Evolutionary conservation across 1,140 invertebrate genomes (phyloP).

Genomic region (Drosophila triauraria): DNA sequence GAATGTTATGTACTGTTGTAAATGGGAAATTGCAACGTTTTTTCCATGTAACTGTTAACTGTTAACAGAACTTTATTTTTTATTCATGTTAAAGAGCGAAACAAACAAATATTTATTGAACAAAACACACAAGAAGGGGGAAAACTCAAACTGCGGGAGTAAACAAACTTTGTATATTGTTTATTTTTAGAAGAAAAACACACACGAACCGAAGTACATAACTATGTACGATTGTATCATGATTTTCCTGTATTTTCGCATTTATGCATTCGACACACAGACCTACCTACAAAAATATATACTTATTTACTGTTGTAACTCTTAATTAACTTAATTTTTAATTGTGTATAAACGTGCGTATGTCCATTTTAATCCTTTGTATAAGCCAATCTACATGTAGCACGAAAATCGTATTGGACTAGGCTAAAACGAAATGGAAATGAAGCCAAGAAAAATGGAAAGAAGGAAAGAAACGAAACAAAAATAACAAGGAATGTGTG

Average conservation of each 20-base stretch:
- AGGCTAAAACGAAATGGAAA: slow-evolving; percentile 33
- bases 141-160: slow-evolving; percentile 40
- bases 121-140: neutral
- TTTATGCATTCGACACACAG: slow-evolving; percentile 75
- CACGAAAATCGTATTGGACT: slow-evolving; percentile 47
- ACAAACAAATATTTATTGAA: slow-evolving; percentile 57
- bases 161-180: slow-evolving; percentile 46
- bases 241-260: slow-evolving; percentile 74
- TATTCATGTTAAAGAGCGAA: slow-evolving; percentile 62
- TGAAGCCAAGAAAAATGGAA: slow-evolving; percentile 15
- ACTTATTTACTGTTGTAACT: slow-evolving; percentile 67
- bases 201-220: slow-evolving; percentile 22
- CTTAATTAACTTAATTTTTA: slow-evolving; percentile 75
- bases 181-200: slow-evolving; percentile 40
- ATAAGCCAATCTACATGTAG: slow-evolving; percentile 41
- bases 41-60: slow-evolving; percentile 52
- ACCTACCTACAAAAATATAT: slow-evolving; percentile 41
- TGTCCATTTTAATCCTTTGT: slow-evolving; percentile 74
- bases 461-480: slow-evolving; percentile 27
- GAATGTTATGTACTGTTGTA: slow-evolving; percentile 70
- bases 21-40: slow-evolving; percentile 37
- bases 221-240: slow-evolving; percentile 22
- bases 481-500: slow-evolving; percentile 22
- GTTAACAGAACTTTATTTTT: slow-evolving; percentile 73
- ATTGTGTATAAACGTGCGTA: slow-evolving; percentile 68